phyloP scores from a whole-genome alignment of 2,113 vertebrate species.

The Oreamnos americanus region DNA sequence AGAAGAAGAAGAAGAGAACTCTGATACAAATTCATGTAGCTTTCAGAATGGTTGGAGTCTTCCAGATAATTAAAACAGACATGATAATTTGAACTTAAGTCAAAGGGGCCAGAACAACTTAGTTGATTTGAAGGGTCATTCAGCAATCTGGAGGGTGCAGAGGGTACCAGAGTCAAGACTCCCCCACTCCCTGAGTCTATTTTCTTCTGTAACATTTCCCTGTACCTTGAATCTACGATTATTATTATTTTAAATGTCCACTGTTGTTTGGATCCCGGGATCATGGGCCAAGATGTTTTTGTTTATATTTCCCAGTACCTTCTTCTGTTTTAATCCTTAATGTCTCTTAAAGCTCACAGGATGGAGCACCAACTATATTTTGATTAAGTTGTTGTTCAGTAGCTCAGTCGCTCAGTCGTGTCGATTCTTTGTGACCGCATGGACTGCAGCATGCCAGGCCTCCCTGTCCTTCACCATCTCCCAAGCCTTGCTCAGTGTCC shows the following conservation, averaged over 20 bases:
- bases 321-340: neutral
- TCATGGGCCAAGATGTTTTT: neutral
- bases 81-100: no score
- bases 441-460: neutral
- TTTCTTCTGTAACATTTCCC: neutral
- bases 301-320: neutral
- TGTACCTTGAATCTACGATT: neutral
- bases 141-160: neutral
- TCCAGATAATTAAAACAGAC: neutral
- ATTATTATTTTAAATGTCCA: neutral
- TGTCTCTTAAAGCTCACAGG: neutral
- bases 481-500: neutral
- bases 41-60: neutral
- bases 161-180: fast-evolving
- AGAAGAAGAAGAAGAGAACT: neutral
- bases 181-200: neutral
- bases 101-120: no score
- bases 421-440: neutral
- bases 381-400: neutral
- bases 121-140: no score
- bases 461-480: neutral
- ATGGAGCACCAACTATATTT: fast-evolving
- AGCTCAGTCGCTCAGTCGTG: neutral
- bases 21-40: neutral
- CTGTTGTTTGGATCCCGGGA: neutral